These are phyloP conservation scores for Aporophyla nigra DNA, from an alignment of 2,888 invertebrate species.

Conservation along the genomic window DNA sequence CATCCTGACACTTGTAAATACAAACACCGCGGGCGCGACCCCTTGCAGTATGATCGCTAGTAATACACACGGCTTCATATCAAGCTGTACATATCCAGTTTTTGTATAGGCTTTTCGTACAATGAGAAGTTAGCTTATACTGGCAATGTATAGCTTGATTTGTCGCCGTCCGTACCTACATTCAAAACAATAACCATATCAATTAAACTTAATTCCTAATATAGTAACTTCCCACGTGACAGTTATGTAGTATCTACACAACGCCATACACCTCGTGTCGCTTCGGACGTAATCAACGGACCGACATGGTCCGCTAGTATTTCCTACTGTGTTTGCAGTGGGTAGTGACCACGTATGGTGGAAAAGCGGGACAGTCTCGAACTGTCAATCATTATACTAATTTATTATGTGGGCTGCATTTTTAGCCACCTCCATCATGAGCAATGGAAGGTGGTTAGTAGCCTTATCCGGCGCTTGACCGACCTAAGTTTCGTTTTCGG, in stretches of 20 bases:
- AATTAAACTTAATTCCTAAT: neutral
- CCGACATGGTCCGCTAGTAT: conserved; percentile 66
- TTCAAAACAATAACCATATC: neutral
- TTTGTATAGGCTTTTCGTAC: no score
- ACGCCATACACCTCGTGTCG: conserved; percentile 25
- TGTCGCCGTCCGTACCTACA: no score
- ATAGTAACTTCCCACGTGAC: conserved; percentile 29
- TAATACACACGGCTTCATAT: no score
- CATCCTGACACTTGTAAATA: no score
- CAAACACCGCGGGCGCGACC: no score
- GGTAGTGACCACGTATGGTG: conserved; percentile 32
- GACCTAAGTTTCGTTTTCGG: no score
- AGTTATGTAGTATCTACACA: conserved; percentile 7
- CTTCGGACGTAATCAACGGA: conserved; percentile 63
- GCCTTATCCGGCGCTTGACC: neutral
- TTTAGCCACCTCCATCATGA: no score
- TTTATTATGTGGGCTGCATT: no score
- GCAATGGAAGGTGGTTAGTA: neutral
- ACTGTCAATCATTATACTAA: conserved; percentile 12
- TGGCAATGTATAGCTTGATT: no score
- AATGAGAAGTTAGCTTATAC: no score
- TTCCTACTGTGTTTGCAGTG: conserved; percentile 69
- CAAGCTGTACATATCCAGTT: no score
- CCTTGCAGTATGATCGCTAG: no score
- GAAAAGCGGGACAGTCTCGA: conserved; percentile 14